phyloP scores from a whole-genome alignment of 2,797 vertebrate genomes.

The Gallinago solitaria region DNA sequence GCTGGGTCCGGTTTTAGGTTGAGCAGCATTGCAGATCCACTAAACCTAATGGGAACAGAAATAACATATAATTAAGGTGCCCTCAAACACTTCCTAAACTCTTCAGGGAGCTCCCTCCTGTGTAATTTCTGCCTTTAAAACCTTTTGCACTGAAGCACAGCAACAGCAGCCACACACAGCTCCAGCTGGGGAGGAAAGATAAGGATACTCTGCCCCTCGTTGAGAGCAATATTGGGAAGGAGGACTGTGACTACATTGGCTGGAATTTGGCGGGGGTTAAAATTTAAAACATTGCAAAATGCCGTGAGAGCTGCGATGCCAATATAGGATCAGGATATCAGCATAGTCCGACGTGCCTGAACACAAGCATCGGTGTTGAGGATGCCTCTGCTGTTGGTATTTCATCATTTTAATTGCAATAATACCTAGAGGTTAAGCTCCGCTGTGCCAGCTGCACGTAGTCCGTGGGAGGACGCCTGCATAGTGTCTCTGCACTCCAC shows the following conservation, averaged over 20 bases:
- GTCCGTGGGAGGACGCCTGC: background rate
- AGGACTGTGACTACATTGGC: background rate
- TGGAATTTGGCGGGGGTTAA: background rate
- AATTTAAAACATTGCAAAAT: background rate
- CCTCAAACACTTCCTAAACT: background rate
- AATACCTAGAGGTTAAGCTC: slow-evolving; percentile 25
- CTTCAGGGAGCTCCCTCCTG: background rate
- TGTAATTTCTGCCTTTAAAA: slow-evolving; percentile 5
- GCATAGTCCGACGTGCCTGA: slow-evolving; percentile 3
- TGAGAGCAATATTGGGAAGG: background rate
- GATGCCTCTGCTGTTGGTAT: background rate
- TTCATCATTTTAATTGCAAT: slow-evolving; percentile 41
- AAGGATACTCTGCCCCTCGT: background rate
- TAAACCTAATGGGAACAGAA: background rate
- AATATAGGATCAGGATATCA: background rate
- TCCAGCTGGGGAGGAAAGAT: background rate
- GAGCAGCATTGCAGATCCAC: background rate
- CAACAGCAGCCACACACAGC: background rate
- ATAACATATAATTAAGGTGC: background rate
- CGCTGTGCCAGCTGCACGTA: background rate
- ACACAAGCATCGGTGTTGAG: background rate
- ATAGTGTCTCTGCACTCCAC: background rate
- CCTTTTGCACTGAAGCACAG: background rate
- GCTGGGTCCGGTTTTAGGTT: background rate
- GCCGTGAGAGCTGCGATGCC: background rate